Evolutionary conservation across 1,140 invertebrate genomes (phyloP).

Genomic region (Pseudomyrmex pallidus): DNA sequence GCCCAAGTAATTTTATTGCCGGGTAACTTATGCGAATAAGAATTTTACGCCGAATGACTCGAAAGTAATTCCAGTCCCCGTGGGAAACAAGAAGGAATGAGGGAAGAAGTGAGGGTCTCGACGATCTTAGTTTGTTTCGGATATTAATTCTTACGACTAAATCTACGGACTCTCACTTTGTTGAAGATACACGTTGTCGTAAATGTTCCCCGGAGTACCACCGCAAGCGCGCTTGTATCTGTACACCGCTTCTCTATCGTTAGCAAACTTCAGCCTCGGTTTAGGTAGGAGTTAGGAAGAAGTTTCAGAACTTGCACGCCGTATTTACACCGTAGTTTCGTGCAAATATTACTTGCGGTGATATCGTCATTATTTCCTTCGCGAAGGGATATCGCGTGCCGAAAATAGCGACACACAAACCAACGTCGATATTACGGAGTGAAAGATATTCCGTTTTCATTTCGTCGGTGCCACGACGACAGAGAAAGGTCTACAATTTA

Average conservation of each 20-base stretch:
- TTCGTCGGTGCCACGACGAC: neutral
- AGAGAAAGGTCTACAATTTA: slow-evolving; percentile 24
- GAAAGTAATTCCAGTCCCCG: neutral
- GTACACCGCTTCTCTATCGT: slow-evolving; percentile 38
- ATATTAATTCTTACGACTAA: slow-evolving; percentile 51
- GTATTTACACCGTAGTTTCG: slow-evolving; percentile 24
- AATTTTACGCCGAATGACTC: slow-evolving; percentile 2
- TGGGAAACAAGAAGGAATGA: neutral
- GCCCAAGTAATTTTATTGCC: slow-evolving; percentile 12
- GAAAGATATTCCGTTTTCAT: neutral
- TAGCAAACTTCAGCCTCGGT: slow-evolving; percentile 23
- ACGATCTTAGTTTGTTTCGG: neutral
- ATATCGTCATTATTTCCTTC: slow-evolving; percentile 42
- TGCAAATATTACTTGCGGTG: slow-evolving; percentile 30
- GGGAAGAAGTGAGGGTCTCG: neutral
- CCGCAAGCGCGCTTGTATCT: neutral
- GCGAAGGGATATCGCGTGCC: neutral
- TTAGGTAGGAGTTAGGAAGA: slow-evolving; percentile 42
- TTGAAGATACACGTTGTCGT: neutral
- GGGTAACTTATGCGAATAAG: neutral
- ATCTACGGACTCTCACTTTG: slow-evolving; percentile 14
- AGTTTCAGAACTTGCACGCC: slow-evolving; percentile 39
- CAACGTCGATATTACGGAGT: neutral
- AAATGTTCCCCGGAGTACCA: slow-evolving; percentile 45
- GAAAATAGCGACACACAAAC: neutral